Evolutionary conservation across 2,888 invertebrate genomes (phyloP).

Genomic region (Aphodius granarius): DNA sequence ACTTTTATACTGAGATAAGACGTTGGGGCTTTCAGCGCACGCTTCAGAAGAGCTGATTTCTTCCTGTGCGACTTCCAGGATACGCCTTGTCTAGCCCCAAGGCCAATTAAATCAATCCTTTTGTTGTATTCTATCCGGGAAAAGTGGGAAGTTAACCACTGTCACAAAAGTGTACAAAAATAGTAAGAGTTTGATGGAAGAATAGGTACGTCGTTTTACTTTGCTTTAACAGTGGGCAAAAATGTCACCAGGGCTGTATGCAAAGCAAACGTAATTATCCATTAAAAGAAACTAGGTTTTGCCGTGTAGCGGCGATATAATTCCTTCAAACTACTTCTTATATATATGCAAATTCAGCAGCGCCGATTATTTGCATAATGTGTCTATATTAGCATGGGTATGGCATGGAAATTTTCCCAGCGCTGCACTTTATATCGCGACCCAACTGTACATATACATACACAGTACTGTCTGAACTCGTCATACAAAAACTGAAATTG

Average conservation of each 20-base stretch:
- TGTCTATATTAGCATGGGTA: not conserved
- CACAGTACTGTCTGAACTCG: not conserved
- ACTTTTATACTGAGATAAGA: conserved; percentile 4
- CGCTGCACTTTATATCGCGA: not conserved
- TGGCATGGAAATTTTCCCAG: not conserved
- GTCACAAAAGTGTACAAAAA: not conserved
- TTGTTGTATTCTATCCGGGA: not conserved
- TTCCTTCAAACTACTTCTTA: not conserved
- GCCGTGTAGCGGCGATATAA: not conserved
- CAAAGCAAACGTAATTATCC: not conserved
- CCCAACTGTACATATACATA: not conserved
- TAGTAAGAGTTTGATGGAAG: no score
- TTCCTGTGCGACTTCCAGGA: not conserved
- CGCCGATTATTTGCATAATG: not conserved
- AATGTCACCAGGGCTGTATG: conserved; percentile 32
- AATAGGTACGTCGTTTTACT: not conserved
- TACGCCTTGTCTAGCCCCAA: not conserved
- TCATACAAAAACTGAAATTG: not conserved
- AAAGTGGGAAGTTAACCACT: not conserved
- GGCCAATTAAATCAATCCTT: not conserved
- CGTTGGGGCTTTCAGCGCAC: not conserved
- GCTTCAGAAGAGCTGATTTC: not conserved
- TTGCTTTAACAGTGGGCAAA: conserved; percentile 32
- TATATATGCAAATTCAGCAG: not conserved
- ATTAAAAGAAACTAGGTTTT: not conserved